A percentile compares a stretch with the other conserved stretches of the same genome.
Conservation (phyloP, 2,888 invertebrate genomes). For the Plagiodera versicolora region DNA sequence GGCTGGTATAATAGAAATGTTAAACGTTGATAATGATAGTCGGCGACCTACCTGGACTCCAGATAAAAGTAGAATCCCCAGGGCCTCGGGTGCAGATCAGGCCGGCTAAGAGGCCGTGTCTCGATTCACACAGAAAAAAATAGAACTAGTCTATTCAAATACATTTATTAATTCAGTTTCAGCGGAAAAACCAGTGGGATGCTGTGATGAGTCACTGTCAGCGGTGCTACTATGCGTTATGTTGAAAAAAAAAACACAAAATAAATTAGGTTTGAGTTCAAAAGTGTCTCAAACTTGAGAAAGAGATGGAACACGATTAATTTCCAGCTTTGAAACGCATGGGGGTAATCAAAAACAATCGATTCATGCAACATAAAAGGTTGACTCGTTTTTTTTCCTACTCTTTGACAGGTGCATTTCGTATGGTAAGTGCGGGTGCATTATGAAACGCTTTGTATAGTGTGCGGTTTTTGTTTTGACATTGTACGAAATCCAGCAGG, state of each 20-base stretch:
- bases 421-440: conserved; percentile 7
- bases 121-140: too few species aligned
- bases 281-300: too few species aligned
- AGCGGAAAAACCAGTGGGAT: too few species aligned
- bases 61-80: conserved; percentile 6
- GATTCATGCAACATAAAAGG: background rate
- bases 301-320: too few species aligned
- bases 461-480: background rate
- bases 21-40: conserved; percentile 11
- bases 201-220: too few species aligned
- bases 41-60: background rate
- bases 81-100: conserved; percentile 6
- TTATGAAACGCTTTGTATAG: background rate
- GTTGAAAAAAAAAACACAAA: too few species aligned
- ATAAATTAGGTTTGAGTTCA: too few species aligned
- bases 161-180: too few species aligned
- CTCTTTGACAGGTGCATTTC: background rate
- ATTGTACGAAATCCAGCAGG: background rate
- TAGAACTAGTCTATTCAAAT: too few species aligned
- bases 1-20: conserved; percentile 13
- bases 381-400: background rate
- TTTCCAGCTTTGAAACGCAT: background rate
- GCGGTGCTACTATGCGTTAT: too few species aligned
- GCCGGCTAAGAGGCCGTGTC: conserved; percentile 9
- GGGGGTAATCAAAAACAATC: conserved; percentile 7